These are phyloP conservation scores for Menidia menidia DNA, from an alignment of 2,797 vertebrate species.

Conservation along the genomic window DNA sequence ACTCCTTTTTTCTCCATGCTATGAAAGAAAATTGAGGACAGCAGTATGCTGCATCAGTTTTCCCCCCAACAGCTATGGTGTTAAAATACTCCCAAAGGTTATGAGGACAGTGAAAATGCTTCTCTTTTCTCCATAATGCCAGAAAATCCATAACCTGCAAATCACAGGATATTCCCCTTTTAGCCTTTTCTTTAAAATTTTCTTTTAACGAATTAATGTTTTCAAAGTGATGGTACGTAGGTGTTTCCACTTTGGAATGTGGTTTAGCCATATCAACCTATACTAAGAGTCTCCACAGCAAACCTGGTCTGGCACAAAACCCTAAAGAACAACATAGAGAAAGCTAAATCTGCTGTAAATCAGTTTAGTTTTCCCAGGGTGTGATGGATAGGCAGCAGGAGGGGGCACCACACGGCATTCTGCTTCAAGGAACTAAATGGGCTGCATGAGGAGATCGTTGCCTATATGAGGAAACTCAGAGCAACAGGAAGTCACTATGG, in stretches of 20 bases:
- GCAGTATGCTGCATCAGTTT: conserved; percentile 44
- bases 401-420: conserved; percentile 34
- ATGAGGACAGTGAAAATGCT: conserved; percentile 46
- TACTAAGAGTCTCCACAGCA: conserved; percentile 32
- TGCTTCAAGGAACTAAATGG: conserved; percentile 32
- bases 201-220: conserved; percentile 13
- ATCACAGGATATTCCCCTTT: conserved; percentile 52
- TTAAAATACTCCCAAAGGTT: conserved; percentile 47
- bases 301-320: conserved; percentile 44
- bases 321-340: conserved; percentile 66
- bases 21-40: conserved; percentile 18
- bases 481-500: conserved; percentile 43
- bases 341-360: conserved; percentile 56
- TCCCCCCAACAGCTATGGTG: conserved; percentile 31
- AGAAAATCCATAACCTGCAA: conserved; percentile 67
- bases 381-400: conserved; percentile 61
- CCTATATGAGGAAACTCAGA: conserved; percentile 43
- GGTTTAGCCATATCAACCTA: conserved; percentile 48
- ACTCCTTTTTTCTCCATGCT: conserved; percentile 4
- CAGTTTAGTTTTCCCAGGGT: conserved; percentile 44
- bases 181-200: conserved; percentile 10
- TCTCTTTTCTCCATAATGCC: conserved; percentile 57
- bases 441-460: conserved; percentile 39
- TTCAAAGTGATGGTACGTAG: conserved; percentile 49
- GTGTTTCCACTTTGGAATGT: conserved; percentile 53